Conservation (phyloP, 2,797 vertebrate species). For the Ficedula albicollis region DNA sequence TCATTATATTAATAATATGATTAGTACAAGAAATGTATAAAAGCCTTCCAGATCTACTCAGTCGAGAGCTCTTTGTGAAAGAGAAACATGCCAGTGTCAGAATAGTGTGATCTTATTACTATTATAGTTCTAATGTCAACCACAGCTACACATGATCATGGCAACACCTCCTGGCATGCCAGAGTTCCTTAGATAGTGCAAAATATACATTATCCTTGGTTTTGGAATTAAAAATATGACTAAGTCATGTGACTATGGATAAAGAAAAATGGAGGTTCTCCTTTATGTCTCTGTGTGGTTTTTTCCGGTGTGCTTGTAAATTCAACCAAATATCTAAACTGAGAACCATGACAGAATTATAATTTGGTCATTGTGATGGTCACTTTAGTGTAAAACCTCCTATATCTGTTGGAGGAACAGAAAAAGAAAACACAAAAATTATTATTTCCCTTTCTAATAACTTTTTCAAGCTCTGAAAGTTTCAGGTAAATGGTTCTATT, state of each 20-base stretch:
- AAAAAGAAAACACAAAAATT: neutral
- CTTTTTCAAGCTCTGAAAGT: neutral
- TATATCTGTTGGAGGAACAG: neutral
- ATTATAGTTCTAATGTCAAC: neutral
- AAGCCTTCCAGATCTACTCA: neutral
- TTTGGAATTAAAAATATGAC: neutral
- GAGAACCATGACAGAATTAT: neutral
- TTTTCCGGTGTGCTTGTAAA: rapidly evolving
- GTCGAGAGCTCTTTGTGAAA: neutral
- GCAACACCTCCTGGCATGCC: neutral
- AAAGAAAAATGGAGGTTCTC: neutral
- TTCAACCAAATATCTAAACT: neutral
- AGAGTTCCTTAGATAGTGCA: neutral
- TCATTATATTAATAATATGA: neutral
- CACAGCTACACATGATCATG: neutral
- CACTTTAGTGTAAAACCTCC: neutral
- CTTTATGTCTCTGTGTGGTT: neutral
- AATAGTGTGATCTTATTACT: neutral
- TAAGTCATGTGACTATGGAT: neutral
- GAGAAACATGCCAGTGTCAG: neutral
- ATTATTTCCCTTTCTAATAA: neutral
- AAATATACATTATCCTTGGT: neutral
- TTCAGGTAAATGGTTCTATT: neutral
- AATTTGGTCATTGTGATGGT: neutral
- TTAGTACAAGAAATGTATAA: neutral